Base-by-base conservation (phyloP, 2,888 invertebrate genomes). In the Torymus tubicola region DNA sequence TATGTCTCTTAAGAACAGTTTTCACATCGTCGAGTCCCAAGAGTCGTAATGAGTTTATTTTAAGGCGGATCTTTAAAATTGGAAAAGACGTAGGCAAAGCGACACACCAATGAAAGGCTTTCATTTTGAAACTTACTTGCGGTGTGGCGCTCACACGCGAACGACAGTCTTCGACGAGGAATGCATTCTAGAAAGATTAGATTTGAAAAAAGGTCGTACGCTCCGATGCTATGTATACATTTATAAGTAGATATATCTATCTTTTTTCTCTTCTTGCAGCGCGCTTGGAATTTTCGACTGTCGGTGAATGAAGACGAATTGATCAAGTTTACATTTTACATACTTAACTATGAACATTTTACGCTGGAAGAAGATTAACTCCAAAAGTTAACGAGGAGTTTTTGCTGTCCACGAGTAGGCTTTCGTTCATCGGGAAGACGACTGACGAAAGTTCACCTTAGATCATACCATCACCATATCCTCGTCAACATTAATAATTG, bases 381-480 rank as follows among this genome's bases (percentile, higher is more conserved):
- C 60, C 71, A 80, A 21, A 52, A 67, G 52, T 58, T 80, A 24
- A 74, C 55, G n/a, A 78, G 70, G n/a, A 78, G 75, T 78, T 81
- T 69, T 72, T 73, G 61, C 50, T 69, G 13, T 65, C 52, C n/a
- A 52, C 60, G 58, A 21, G 61, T 73, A 55, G 61, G 55, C 57
- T 82, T 53, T 74, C 12, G 31, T 57, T 80, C 71, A 80, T 52
- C 50, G 69, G 60, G 78, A 78, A 75, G 72, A 72, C 60, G 74
- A 83, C 81, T 84, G 83, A 78, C 81, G 81, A 82, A 85, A 80
- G 83, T 85, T 82, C 70, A 83, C 75, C 78, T 82, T 84, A 83
- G 88, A 88, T 90, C 90, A 91, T 89, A 91, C 90, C 91, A 90
- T 90, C 83, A 91, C 90, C 90, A 90, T 90, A 80, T 91, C 90